Evolutionary conservation across 2,888 invertebrate genomes (phyloP).

Genomic region (Mamestra brassicae): DNA sequence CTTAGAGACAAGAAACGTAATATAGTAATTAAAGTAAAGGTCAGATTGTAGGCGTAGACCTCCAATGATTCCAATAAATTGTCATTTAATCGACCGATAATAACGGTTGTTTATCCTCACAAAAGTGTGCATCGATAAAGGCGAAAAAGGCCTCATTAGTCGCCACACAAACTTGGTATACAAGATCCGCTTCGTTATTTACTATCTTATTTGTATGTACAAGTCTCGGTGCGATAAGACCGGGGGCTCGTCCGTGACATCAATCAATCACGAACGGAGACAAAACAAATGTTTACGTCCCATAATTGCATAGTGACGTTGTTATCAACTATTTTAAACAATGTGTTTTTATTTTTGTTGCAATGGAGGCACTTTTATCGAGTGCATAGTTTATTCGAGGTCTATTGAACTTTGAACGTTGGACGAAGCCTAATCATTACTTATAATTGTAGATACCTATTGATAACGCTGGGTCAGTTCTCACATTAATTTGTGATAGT

Average conservation of each 20-base stretch:
- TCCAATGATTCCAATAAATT: slow-evolving; percentile 37
- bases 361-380: slow-evolving; percentile 67
- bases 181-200: slow-evolving; percentile 77
- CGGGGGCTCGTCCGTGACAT: slow-evolving; percentile 90
- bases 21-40: slow-evolving; percentile 20
- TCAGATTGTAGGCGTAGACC: slow-evolving; percentile 21
- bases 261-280: slow-evolving; percentile 80
- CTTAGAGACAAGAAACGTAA: slow-evolving; percentile 3
- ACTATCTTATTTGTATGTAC: slow-evolving; percentile 59
- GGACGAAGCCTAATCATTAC: slow-evolving; percentile 55
- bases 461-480: slow-evolving; percentile 43
- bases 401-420: slow-evolving; percentile 74
- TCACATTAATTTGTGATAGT: slow-evolving; percentile 29
- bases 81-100: slow-evolving; percentile 42
- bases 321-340: slow-evolving; percentile 54
- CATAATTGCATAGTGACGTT: slow-evolving; percentile 84
- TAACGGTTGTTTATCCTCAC: slow-evolving; percentile 48
- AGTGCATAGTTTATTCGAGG: slow-evolving; percentile 67
- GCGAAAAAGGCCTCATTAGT: slow-evolving; percentile 57
- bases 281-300: slow-evolving; percentile 85
- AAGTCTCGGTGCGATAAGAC: slow-evolving; percentile 76
- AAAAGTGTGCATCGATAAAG: slow-evolving; percentile 47
- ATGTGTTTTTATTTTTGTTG: slow-evolving; percentile 65
- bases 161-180: slow-evolving; percentile 29
- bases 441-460: slow-evolving; percentile 21